These are phyloP conservation scores for Sminthurides bifidus DNA, from an alignment of 1,140 invertebrate genomes.

Conservation along the genomic window DNA sequence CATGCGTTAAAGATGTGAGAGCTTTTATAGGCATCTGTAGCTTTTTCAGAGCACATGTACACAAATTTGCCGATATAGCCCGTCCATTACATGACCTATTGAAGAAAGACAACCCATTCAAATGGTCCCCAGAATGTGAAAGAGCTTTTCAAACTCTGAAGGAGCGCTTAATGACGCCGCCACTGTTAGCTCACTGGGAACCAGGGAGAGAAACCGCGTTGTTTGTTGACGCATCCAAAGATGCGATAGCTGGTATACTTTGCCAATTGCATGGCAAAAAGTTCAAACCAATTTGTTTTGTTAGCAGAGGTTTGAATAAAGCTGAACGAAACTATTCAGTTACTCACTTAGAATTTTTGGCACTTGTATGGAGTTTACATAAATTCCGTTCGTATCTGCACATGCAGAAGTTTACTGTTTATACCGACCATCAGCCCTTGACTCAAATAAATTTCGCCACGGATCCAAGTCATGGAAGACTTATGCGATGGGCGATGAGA, in stretches of 20 bases:
- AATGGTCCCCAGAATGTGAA: background rate
- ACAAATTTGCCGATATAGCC: background rate
- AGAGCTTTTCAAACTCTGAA: background rate
- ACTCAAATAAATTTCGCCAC: background rate
- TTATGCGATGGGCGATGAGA: constrained; percentile 3
- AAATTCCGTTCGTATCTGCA: background rate
- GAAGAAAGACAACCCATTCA: background rate
- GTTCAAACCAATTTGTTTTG: background rate
- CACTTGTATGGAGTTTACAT: background rate
- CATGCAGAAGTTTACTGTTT: background rate
- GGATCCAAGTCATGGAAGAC: background rate
- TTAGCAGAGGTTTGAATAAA: background rate
- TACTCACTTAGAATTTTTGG: background rate
- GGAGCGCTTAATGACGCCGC: background rate
- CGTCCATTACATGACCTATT: background rate
- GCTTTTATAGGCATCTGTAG: background rate
- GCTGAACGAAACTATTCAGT: background rate
- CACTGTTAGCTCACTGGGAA: background rate
- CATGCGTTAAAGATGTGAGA: background rate
- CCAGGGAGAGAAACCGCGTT: background rate
- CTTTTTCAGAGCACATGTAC: background rate
- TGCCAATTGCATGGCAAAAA: background rate
- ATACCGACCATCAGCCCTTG: background rate
- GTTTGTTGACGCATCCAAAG: background rate
- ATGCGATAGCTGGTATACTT: background rate